Base-by-base conservation (phyloP, 1,140 invertebrate genomes). In the Vanessa atalanta region DNA sequence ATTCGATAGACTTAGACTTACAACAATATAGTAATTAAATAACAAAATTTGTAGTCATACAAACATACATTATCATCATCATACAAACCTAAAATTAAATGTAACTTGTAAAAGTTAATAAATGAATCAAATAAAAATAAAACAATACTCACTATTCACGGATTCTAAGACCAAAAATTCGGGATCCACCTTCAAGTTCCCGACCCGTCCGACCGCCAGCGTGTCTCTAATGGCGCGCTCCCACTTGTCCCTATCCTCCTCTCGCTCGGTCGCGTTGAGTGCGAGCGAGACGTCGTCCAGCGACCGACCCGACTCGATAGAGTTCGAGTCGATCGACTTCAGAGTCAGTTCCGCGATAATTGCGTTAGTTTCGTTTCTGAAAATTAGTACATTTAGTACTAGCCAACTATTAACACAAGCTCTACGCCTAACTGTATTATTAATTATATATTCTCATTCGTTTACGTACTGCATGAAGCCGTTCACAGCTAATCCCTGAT, bases 111-210 rank as follows among this genome's bases (percentile, higher is more conserved):
- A 4, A 31, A 31, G 26, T 31, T 43, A 0, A 14, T 14, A 50
- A 50, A 14, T 50, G n/a, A 47, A 47, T 47, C 2, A 47, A 47
- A 9, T 13, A 1, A 50, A 43, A 43, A 5, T 47, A 57, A 37
- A 23, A n/a, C 8, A 16, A 65, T 67, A 93, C 94, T 94, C 82
- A 96, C 95, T 90, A 79, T 93, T 93, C 66, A 94, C 93, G 4
- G 95, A 94, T 83, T 95, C 94, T 79, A 97, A 94, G 20, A 95
- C 93, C 63, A 96, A 89, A 85, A 95, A 97, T 70, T 95, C 94
- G 0, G 96, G 96, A 91, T 98, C 97, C 0, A 98, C 95, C 12
- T 94, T 95, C 1, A 98, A 88, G 43, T 95, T 95, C 0, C 97
- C 97, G 16, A 97, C 95, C 81, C 93, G 94, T 20, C 97, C 97